Percentiles rank a stretch among this genome's conserved stretches.
Evolutionary conservation across 1,140 invertebrate species (phyloP).

Genomic region (Caenorhabditis elegans): WBcel235 BX284602.5:5818501-5819000

Average conservation of each 20-base stretch:
- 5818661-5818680: constrained; percentile 44
- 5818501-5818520: too few species aligned
- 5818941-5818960: too few species aligned
- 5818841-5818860: background rate
- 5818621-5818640: constrained; percentile 40
- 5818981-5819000: too few species aligned
- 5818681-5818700: constrained; percentile 40
- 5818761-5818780: too few species aligned
- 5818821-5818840: background rate
- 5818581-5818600: constrained; percentile 47
- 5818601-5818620: constrained; percentile 40
- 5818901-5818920: too few species aligned
- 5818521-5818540: too few species aligned
- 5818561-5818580: too few species aligned
- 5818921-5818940: too few species aligned
- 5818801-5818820: background rate
- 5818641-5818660: constrained; percentile 38
- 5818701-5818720: constrained; percentile 48
- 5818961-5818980: too few species aligned
- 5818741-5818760: background rate
- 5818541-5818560: too few species aligned
- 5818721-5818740: constrained; percentile 49
- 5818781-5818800: background rate
- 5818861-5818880: too few species aligned
- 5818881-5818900: too few species aligned